phyloP scores from a whole-genome alignment of 2,113 vertebrate species.

The Sphaerodactylus townsendi region DNA sequence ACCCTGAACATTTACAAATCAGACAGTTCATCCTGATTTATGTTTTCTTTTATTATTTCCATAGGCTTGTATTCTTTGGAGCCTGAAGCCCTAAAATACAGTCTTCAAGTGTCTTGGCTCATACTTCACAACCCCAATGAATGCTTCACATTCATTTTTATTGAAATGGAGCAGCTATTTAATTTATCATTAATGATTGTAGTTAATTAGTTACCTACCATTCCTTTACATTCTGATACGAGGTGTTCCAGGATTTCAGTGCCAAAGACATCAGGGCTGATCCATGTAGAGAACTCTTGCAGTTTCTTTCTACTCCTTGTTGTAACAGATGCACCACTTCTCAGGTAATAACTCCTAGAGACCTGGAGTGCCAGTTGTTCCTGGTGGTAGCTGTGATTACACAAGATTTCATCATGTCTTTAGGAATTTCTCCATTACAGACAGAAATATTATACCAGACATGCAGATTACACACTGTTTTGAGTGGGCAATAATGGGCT shows the following conservation, averaged over 20 bases:
- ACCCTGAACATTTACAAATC: background rate
- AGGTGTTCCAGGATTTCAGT: background rate
- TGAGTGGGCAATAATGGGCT: too few relatives aligned
- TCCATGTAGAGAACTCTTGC: background rate
- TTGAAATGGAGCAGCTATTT: background rate
- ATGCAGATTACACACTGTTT: too few relatives aligned
- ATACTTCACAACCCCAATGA: background rate
- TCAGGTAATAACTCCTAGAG: background rate
- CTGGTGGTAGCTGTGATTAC: too few relatives aligned
- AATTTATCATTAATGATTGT: background rate
- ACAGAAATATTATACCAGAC: too few relatives aligned
- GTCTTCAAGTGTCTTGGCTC: background rate
- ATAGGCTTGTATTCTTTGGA: background rate
- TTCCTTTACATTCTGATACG: constrained; percentile 5
- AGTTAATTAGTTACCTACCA: background rate
- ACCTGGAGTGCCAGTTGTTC: background rate
- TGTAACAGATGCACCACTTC: background rate
- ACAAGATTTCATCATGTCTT: too few relatives aligned
- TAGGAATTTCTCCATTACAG: too few relatives aligned
- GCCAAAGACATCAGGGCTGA: background rate
- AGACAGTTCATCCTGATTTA: background rate
- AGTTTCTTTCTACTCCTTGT: background rate
- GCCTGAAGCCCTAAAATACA: background rate
- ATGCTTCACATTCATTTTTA: background rate
- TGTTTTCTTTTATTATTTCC: background rate